Percentiles rank a stretch among this genome's conserved stretches.
Conservation (phyloP, 2,797 vertebrate species). For the Poecilia picta region DNA sequence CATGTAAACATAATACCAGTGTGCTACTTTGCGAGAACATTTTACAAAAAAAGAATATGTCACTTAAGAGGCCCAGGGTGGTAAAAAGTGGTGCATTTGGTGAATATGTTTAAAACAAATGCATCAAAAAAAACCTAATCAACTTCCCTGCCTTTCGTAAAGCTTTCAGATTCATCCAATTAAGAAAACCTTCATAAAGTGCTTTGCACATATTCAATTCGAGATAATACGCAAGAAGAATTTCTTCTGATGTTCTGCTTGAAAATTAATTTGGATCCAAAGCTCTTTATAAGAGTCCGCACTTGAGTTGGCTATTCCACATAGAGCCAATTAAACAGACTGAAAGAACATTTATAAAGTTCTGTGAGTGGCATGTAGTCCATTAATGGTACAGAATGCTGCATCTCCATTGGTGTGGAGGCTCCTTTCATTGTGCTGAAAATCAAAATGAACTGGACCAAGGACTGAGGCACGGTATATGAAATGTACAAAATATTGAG, state of each 20-base stretch:
- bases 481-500: constrained; percentile 64
- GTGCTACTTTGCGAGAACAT: constrained; percentile 23
- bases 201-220: constrained; percentile 47
- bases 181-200: constrained; percentile 62
- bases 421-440: constrained; percentile 42
- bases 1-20: constrained; percentile 32
- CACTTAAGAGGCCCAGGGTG: not conserved
- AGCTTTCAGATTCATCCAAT: constrained; percentile 61
- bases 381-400: constrained; percentile 59
- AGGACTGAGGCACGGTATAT: constrained; percentile 55
- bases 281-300: constrained; percentile 73
- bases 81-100: constrained; percentile 25
- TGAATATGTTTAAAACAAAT: constrained; percentile 47
- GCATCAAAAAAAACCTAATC: constrained; percentile 51
- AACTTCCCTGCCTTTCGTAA: constrained; percentile 50
- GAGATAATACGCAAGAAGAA: constrained; percentile 47
- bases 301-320: constrained; percentile 52
- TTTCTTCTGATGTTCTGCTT: constrained; percentile 55
- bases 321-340: constrained; percentile 64
- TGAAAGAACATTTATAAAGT: constrained; percentile 52
- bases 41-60: constrained; percentile 32
- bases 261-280: constrained; percentile 59
- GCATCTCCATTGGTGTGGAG: constrained; percentile 16
- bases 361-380: constrained; percentile 49
- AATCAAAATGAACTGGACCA: constrained; percentile 48